Evolutionary conservation across 2,797 vertebrate genomes (phyloP), one percentile per base, ranked within the genome.

Genomic region (Ataeniobius toweri): DNA sequence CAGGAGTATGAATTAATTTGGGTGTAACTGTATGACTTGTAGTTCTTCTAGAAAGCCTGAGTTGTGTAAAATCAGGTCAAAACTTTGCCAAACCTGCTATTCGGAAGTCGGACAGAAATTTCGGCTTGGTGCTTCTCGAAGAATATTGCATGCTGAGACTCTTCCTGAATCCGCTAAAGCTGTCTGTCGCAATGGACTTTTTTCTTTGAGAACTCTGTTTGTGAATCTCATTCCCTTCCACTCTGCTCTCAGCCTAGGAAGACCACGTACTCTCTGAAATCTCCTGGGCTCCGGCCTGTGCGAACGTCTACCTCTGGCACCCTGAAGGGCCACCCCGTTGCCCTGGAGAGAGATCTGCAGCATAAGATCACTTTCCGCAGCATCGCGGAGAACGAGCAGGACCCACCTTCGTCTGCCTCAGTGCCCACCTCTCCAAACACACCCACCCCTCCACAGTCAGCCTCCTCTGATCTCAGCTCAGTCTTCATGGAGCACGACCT

Each of bases 341-440:
- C 98, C 0, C 95, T 99, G 84, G 98, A 99, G 85, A 96, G 97
- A 93, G 98, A 99, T 73, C 98, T 97, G 0, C 97, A 96, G 0
- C 97, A 97, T 71, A 99, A 98, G 94, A 98, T 99, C 88, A 99
- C 98, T 73, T 99, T 98, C 93, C 97, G 97, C 50, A 95, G 97
- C 71, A 98, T 99, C 72, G 94, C 97, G 0, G 98, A 99, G 94
- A 94, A 96, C 0, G 98, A 99, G 80, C 94, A 95, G 0, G 98
- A 99, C 74, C 90, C 91, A 1, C 76, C 94, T 0, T 93, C 82
- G 0, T 98, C 94, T 0, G 89, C 75, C 63, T 96, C 95, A 0
- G 93, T 98, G 22, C 98, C 98, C 5, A 98, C 98, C 36, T 99
- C 98, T 0, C 98, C 98, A 0, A 98, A 97, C 93, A 98, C 97